phyloP scores from a whole-genome alignment of 2,888 invertebrate genomes.

The Andrena hattorfiana region DNA sequence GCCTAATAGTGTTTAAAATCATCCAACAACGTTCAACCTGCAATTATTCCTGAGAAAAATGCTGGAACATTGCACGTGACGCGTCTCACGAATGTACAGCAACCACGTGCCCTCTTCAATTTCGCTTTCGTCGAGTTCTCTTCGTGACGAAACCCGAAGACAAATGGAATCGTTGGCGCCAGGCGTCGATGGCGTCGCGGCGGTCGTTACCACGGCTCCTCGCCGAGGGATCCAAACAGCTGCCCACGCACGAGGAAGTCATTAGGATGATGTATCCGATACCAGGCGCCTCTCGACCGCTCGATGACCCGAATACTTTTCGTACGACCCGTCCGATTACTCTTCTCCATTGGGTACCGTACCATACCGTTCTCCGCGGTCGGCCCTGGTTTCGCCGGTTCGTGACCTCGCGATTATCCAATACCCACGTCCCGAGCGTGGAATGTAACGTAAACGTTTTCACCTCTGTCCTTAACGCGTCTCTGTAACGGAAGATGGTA shows the following conservation, averaged over 20 bases:
- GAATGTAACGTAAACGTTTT: slow-evolving; percentile 61
- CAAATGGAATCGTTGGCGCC: slow-evolving; percentile 32
- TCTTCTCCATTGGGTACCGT: slow-evolving; percentile 46
- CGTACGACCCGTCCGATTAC: slow-evolving; percentile 36
- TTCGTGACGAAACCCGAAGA: slow-evolving; percentile 14
- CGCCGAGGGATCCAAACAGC: slow-evolving; percentile 57
- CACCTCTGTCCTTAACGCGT: slow-evolving; percentile 55
- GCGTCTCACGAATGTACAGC: background rate
- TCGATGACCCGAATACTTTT: slow-evolving; percentile 67
- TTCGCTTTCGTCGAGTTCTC: background rate
- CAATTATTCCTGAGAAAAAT: too few relatives aligned
- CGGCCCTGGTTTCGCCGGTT: slow-evolving; percentile 3
- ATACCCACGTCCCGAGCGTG: slow-evolving; percentile 45
- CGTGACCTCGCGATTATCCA: slow-evolving; percentile 69
- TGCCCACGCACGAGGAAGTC: slow-evolving; percentile 71
- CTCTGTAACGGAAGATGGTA: slow-evolving; percentile 45
- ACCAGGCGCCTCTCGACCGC: slow-evolving; percentile 49
- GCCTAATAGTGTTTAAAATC: too few relatives aligned
- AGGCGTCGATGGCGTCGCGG: slow-evolving; percentile 17
- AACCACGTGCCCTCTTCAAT: background rate
- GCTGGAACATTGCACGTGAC: background rate
- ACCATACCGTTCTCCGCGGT: background rate
- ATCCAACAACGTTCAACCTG: too few relatives aligned
- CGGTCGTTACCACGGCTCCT: slow-evolving; percentile 28
- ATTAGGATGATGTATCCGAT: slow-evolving; percentile 74